These are phyloP conservation scores for Trachymyrmex septentrionalis DNA, from an alignment of 1,140 invertebrate species.

Conservation along the genomic window DNA sequence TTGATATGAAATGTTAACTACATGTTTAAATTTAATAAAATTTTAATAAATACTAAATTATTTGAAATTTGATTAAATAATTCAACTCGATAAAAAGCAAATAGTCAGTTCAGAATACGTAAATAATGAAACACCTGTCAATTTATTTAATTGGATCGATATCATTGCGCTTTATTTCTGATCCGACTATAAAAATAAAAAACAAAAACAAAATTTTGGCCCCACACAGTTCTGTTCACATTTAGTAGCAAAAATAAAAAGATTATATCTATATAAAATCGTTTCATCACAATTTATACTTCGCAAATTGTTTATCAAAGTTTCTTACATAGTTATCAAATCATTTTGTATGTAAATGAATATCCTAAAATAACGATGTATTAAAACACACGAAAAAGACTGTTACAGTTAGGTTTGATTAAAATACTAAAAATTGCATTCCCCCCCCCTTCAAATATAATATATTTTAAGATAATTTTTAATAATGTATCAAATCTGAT, in stretches of 20 bases:
- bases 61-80: conserved; percentile 23
- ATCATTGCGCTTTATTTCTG: background rate
- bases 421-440: background rate
- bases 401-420: conserved; percentile 19
- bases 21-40: background rate
- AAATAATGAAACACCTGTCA: background rate
- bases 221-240: background rate
- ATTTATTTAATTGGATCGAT: conserved; percentile 13
- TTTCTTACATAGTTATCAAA: background rate
- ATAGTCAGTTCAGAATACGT: background rate
- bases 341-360: no score
- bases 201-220: background rate
- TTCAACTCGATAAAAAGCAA: conserved; percentile 5
- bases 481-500: background rate
- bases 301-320: background rate
- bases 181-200: background rate
- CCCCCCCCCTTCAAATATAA: background rate
- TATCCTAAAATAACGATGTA: no score
- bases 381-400: no score
- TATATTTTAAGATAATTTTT: background rate
- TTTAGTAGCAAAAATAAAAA: background rate
- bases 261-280: background rate
- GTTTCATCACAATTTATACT: background rate
- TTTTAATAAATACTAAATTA: conserved; percentile 15
- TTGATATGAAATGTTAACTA: background rate